Percentiles rank a stretch among this genome's conserved stretches.
These are phyloP conservation scores for Gymnoscopelus microlampas DNA, from an alignment of 2,797 vertebrate species.

Conservation along the genomic window DNA sequence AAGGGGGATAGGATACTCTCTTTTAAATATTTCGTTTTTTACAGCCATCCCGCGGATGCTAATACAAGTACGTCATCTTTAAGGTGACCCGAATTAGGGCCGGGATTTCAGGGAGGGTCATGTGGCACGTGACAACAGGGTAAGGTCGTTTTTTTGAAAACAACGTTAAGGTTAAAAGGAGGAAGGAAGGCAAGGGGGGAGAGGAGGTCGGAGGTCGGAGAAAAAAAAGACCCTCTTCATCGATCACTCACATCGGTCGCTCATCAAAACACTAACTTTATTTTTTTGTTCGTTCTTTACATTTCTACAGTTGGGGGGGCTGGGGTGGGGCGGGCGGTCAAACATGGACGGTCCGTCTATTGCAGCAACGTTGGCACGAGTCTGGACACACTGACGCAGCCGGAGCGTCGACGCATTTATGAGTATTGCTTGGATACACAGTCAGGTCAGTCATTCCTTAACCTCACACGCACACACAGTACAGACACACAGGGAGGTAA, in stretches of 20 bases:
- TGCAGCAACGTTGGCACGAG: conserved; percentile 21
- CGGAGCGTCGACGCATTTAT: background rate
- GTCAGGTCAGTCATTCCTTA: conserved; percentile 8
- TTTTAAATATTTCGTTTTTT: background rate
- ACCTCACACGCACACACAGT: background rate
- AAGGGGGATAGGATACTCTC: background rate
- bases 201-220: background rate
- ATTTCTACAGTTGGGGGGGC: background rate
- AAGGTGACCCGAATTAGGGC: background rate
- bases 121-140: conserved; percentile 29
- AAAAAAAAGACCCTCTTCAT: background rate
- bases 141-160: background rate
- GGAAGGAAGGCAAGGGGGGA: conserved; percentile 7
- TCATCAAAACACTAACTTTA: background rate
- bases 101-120: background rate
- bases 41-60: too few relatives aligned
- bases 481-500: background rate
- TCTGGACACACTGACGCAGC: background rate
- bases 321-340: background rate
- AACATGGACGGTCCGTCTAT: background rate
- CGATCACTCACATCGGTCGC: background rate
- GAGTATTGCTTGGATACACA: conserved; percentile 61
- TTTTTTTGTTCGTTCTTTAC: background rate
- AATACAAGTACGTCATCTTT: background rate
- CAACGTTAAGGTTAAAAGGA: conserved; percentile 18